Percentiles rank a stretch among this genome's conserved stretches.
phyloP scores from a whole-genome alignment of 1,140 invertebrate genomes.

The Bombus superbus region DNA sequence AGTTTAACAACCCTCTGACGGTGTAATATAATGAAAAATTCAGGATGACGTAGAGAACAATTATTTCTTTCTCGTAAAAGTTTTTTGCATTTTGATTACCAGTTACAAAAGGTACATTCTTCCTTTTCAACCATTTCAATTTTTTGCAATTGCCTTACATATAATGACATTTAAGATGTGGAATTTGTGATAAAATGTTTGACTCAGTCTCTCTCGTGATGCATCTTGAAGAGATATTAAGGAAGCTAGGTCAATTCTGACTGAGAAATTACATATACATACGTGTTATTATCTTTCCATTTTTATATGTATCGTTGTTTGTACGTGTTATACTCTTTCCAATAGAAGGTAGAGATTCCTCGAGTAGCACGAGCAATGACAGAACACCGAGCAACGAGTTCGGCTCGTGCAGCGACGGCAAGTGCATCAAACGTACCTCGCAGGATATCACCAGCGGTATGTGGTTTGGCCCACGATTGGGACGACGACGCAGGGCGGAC shows the following conservation, averaged over 20 bases:
- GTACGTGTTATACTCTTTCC: neutral
- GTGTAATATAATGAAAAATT: neutral
- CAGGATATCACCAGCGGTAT: slow-evolving; percentile 69
- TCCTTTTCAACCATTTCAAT: too few relatives aligned
- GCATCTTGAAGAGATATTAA: too few relatives aligned
- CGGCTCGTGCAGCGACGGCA: slow-evolving; percentile 66
- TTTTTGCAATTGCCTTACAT: too few relatives aligned
- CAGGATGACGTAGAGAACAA: too few relatives aligned
- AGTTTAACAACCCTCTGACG: neutral
- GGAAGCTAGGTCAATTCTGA: too few relatives aligned
- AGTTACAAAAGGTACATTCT: too few relatives aligned
- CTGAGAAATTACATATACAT: neutral
- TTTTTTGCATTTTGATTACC: too few relatives aligned
- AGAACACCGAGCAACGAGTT: slow-evolving; percentile 57
- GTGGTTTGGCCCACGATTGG: slow-evolving; percentile 80
- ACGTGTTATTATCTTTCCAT: neutral
- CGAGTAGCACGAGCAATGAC: slow-evolving; percentile 35
- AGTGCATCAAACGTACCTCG: slow-evolving; percentile 71
- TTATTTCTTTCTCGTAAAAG: too few relatives aligned
- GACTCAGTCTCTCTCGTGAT: too few relatives aligned
- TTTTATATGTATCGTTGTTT: too few relatives aligned
- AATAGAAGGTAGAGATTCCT: slow-evolving; percentile 40
- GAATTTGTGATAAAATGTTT: too few relatives aligned
- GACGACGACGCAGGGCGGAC: slow-evolving; percentile 74
- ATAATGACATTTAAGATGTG: neutral